Evolutionary conservation across 2,888 invertebrate species (phyloP), one percentile per base, ranked within the genome.

Genomic region (Didymodactylos carnosus): DNA sequence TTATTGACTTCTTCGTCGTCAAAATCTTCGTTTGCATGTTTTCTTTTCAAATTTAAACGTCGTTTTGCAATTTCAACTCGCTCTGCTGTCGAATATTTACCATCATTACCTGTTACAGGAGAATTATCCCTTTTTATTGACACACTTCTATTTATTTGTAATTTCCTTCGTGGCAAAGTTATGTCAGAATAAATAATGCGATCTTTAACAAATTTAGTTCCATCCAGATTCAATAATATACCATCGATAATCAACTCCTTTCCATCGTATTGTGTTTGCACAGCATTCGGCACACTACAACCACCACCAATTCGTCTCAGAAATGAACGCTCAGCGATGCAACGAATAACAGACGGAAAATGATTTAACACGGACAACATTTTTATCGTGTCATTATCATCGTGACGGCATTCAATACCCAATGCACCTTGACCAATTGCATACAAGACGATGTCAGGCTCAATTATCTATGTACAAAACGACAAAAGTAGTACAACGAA

Each of bases 361-460:
- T 75, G 49, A 75, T 72, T 75, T 3, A 72, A 25, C 49, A 39
- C 39, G n/a, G 72, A 72, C 29, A 72, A 40, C 75, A 73, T 73
- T 41, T 27, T 43, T 43, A 70, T 75, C 8, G 70, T 87, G 43
- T 85, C 85, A 11, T 83, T 81, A 82, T 94, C 91, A 77, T 88
- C 87, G 27, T 88, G 86, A 8, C 91, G 86, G 80, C 94, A 94
- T 82, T 97, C 94, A 23, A 95, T 89, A 0, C 91, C 95, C 76
- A 97, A 83, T 6, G 95, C 94, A 5, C 95, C 95, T 84, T 97
- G 95, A 0, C 94, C 92, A 0, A 95, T 92, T 0, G 95, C 94
- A 84, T 94, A 71, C 27, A 74, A n/a, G 13, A 71, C 40, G 23
- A 49, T 51, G 14, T 74, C 74, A 1, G 71, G 27, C 19, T 71